Base-by-base conservation (phyloP, 1,140 invertebrate genomes). In the Bombus sylvicola region DNA sequence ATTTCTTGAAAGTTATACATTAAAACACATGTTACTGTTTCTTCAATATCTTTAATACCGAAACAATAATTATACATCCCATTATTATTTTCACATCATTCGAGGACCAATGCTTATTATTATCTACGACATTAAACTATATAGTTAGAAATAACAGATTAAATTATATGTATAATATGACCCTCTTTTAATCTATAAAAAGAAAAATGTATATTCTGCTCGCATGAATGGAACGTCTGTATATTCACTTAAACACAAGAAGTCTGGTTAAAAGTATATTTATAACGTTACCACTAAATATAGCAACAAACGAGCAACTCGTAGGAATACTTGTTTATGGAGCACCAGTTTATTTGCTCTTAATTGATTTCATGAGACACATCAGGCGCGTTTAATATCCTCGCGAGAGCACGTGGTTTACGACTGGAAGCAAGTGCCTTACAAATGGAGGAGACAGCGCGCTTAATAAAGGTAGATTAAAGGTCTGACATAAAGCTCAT, bases 391-490 rank as follows among this genome's bases (percentile, higher is more conserved):
- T 79, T 85, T 80, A 79, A 85, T 25, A n/a, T 62, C 53, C 31
- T 43, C 53, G 53, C 39, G 37, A 12, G 75, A 62, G 59, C 83
- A 85, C 76, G 76, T 80, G 83, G 53, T 85, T 85, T 85, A 85
- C 83, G 83, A 80, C 66, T 39, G 76, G 53, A 28, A 76, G 53
- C 83, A 85, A 85, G 83, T 85, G 83, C 64, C 66, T 83, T 69
- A 69, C 83, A 80, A 85, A 79, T 72, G 76, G 57, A 78, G 64
- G 83, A 71, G 76, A 85, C 76, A 72, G 68, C 53, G 31, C 75
- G 75, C 75, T 85, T 85, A 84, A 84, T 85, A 85, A 80, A 85
- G 83, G 83, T 85, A 62, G 75, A 80, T 85, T 85, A 85, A 80
- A 80, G 76, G 47, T 72, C 76, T 79, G 75, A 43, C 75, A 43